Conservation (phyloP, 2,113 vertebrate species). For the Loxodonta africana region DNA sequence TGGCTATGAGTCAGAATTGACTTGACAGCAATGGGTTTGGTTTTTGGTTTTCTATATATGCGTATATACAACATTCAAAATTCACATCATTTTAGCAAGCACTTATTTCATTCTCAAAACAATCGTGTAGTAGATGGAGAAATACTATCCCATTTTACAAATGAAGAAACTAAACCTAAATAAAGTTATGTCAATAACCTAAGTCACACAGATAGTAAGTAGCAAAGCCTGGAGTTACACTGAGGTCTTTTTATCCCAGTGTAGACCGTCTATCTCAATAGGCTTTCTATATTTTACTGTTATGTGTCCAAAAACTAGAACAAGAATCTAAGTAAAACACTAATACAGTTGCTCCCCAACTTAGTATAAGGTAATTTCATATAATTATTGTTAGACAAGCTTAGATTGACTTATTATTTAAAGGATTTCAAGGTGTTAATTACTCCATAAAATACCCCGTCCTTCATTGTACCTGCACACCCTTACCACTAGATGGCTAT, state of each 20-base stretch:
- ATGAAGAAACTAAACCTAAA: conserved; percentile 23
- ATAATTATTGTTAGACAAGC: neutral
- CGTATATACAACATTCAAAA: neutral
- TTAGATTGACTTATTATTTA: neutral
- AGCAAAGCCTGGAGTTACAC: neutral
- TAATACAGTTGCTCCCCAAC: neutral
- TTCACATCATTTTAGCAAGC: neutral
- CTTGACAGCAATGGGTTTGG: too few species aligned
- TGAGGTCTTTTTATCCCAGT: neutral
- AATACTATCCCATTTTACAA: neutral
- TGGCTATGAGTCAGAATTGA: too few species aligned
- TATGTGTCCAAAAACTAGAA: neutral
- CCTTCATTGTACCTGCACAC: neutral
- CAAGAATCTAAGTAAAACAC: neutral
- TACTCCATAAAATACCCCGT: neutral
- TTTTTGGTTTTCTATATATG: neutral
- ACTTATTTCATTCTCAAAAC: conserved; percentile 47
- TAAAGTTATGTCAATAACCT: neutral
- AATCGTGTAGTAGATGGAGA: neutral
- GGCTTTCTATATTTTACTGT: conserved; percentile 10
- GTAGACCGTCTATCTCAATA: neutral
- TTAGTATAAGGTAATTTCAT: neutral
- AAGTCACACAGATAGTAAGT: neutral
- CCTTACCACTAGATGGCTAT: conserved; percentile 63
- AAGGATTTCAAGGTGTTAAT: neutral